Evolutionary conservation across 64 coral and sea anemone species (phyloP).

Genomic region (Montipora sp.): DNA sequence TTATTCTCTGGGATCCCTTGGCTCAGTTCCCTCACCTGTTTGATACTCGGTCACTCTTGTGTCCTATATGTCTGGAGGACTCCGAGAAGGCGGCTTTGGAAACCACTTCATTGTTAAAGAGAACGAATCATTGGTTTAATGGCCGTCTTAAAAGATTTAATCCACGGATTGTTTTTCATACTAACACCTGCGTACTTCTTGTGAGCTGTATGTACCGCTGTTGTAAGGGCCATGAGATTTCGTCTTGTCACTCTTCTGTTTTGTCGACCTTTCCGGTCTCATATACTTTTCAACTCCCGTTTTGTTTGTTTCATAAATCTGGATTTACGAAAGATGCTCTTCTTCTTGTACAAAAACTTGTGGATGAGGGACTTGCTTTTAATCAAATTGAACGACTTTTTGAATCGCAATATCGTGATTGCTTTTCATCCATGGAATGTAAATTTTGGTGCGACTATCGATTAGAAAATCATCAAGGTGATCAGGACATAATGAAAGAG

Average conservation of each 20-base stretch:
- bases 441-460: constrained; percentile 44
- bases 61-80: constrained; percentile 39
- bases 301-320: constrained; percentile 54
- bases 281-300: constrained; percentile 47
- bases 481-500: not conserved
- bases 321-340: constrained; percentile 27
- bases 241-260: constrained; percentile 55
- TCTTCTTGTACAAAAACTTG: constrained; percentile 58
- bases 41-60: not conserved
- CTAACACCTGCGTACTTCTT: constrained; percentile 31
- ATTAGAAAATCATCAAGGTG: not conserved
- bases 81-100: not conserved
- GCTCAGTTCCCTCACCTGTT: constrained; percentile 36
- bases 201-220: constrained; percentile 47
- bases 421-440: constrained; percentile 32
- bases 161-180: constrained; percentile 42
- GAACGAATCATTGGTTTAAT: constrained; percentile 58
- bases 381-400: constrained; percentile 46
- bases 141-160: constrained; percentile 35
- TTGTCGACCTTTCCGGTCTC: constrained; percentile 20
- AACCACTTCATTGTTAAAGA: constrained; percentile 20
- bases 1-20: constrained; percentile 61
- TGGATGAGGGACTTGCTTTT: constrained; percentile 55
- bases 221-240: constrained; percentile 44
- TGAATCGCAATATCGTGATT: constrained; percentile 41